Conservation (phyloP, 2,113 vertebrate species). For the Upupa epops region DNA sequence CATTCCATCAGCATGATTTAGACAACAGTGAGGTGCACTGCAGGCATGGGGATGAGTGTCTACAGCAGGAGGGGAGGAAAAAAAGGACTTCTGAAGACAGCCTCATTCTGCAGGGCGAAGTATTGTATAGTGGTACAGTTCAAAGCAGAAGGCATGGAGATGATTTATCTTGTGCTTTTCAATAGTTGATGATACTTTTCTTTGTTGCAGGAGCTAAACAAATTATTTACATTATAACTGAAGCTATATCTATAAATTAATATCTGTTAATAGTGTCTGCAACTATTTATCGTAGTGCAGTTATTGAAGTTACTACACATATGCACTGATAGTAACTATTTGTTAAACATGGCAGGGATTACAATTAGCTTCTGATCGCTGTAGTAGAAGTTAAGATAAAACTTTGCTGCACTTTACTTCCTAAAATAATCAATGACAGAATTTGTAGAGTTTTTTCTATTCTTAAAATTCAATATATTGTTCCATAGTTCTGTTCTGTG, state of each 20-base stretch:
- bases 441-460: background rate
- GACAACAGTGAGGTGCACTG: background rate
- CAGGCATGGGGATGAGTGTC: rapidly evolving
- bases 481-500: background rate
- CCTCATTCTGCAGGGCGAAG: background rate
- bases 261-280: background rate
- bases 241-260: background rate
- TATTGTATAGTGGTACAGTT: background rate
- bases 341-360: background rate
- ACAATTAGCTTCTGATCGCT: background rate
- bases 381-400: background rate
- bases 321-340: background rate
- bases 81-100: background rate
- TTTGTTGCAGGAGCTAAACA: background rate
- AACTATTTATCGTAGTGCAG: background rate
- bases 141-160: background rate
- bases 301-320: background rate
- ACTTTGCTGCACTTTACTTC: background rate
- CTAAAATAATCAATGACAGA: background rate
- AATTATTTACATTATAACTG: background rate
- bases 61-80: background rate
- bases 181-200: background rate
- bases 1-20: background rate
- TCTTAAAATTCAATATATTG: background rate
- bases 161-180: background rate